Base-by-base conservation (phyloP, 2,113 vertebrate species). In the Neotragus moschatus region DNA sequence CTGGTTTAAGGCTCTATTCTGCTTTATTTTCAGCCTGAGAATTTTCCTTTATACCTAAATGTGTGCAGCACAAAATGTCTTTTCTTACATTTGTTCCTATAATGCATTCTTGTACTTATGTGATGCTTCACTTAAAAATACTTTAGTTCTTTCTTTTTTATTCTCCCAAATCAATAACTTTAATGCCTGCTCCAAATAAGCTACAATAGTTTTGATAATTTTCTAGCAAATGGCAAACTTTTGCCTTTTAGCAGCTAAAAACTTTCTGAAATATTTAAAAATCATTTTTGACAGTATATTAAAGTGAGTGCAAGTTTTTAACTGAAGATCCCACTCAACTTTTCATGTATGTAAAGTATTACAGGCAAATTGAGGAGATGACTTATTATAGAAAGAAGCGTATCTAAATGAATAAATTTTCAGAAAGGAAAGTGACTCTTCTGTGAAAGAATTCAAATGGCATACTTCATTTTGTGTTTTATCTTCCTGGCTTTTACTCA, bases 241-340 rank as follows among this genome's bases (percentile, higher is more conserved):
- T 98, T 96, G 45, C 96, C 86, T 98, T 98, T 98, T 98, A 98
- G 93, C 88, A 93, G 89, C 96, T 98, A 96, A 97, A 98, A 98
- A 96, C 93, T 95, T 97, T 87, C 95, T 98, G 92, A 98, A 98
- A 97, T 93, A 98, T 98, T 99, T 96, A 96, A 98, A 98, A 99
- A 98, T 98, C 94, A 93, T 93, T 98, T 98, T 98, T 98, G 95
- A 92, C 66, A 93, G 61, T 94, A 25, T 90, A 73, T 98, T 98
- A 95, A 55, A 98, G 95, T 94, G 66, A 97, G 47, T 93, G 61
- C 39, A 98, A 94, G 91, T 92, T 94, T 96, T 97, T 97, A 95
- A 89, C 70, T 97, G 92, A 98, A 94, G 96, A 96, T 88, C 70
- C 53, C 81, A 88, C 90, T 97, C 90, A 96, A 94, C 90, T 98